phyloP scores from a whole-genome alignment of 2,113 vertebrate species.

The Pelecanus crispus region DNA sequence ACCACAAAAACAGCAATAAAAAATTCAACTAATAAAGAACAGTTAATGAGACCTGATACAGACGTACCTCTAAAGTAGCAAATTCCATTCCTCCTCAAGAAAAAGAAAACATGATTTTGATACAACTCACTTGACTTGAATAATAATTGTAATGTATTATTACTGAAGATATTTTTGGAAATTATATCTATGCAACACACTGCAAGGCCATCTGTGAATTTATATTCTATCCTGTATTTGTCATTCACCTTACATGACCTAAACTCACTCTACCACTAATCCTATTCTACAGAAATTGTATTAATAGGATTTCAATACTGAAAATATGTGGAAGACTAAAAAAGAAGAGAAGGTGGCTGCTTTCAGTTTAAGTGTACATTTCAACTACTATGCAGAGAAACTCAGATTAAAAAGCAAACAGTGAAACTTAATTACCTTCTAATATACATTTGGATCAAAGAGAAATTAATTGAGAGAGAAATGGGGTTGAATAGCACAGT shows the following conservation, averaged over 20 bases:
- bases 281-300: background rate
- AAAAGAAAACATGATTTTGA: background rate
- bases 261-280: background rate
- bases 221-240: background rate
- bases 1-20: background rate
- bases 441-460: background rate
- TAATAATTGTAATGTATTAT: background rate
- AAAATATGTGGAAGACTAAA: background rate
- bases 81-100: background rate
- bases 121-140: background rate
- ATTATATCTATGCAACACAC: background rate
- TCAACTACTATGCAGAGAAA: background rate
- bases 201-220: background rate
- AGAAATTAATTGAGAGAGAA: background rate
- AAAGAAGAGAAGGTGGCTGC: background rate
- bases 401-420: background rate
- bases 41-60: background rate
- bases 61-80: background rate
- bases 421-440: slow-evolving; percentile 8
- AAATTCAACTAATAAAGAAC: background rate
- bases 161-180: background rate
- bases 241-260: background rate
- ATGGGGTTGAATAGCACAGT: background rate
- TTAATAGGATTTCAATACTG: background rate
- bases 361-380: background rate